Conservation (phyloP, 30 jellyfish, hydroid and myxozoan species). For the Mastigias papua region DNA sequence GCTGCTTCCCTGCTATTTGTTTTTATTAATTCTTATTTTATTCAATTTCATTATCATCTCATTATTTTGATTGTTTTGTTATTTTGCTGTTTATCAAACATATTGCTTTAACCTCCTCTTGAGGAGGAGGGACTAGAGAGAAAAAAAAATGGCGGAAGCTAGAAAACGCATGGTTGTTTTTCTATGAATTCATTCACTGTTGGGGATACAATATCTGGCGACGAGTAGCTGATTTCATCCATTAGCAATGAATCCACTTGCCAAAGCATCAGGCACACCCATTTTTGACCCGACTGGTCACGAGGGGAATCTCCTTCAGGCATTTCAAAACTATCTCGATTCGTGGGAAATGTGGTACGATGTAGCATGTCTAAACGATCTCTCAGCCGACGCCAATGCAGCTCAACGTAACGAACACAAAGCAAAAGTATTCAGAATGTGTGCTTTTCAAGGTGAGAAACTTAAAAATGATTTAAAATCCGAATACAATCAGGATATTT, state of each 20-base stretch:
- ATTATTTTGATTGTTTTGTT: not conserved
- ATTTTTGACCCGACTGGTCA: constrained; percentile 36
- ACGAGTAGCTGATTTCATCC: not conserved
- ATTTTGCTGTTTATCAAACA: not conserved
- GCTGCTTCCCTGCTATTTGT: not conserved
- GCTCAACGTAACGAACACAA: constrained; percentile 15
- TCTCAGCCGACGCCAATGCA: constrained; percentile 28
- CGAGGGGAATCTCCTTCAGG: constrained; percentile 30
- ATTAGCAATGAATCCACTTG: constrained; percentile 17
- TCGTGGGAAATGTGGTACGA: constrained; percentile 62
- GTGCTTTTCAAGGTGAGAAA: constrained; percentile 44
- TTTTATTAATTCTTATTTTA: not conserved
- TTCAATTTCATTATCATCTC: not conserved
- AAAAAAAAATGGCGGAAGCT: not conserved
- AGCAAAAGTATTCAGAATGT: constrained; percentile 43
- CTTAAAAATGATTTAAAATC: constrained; percentile 5
- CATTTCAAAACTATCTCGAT: not conserved
- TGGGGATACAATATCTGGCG: constrained; percentile 10
- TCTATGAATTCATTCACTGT: not conserved
- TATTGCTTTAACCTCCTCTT: constrained; percentile 5
- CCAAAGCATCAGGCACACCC: constrained; percentile 21
- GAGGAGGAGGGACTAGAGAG: constrained; percentile 5
- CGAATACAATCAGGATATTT: constrained; percentile 14
- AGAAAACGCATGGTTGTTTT: not conserved
- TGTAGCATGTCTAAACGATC: constrained; percentile 27